Base-by-base conservation (phyloP, 2,888 invertebrate genomes). In the Cataglyphis albicans region DNA sequence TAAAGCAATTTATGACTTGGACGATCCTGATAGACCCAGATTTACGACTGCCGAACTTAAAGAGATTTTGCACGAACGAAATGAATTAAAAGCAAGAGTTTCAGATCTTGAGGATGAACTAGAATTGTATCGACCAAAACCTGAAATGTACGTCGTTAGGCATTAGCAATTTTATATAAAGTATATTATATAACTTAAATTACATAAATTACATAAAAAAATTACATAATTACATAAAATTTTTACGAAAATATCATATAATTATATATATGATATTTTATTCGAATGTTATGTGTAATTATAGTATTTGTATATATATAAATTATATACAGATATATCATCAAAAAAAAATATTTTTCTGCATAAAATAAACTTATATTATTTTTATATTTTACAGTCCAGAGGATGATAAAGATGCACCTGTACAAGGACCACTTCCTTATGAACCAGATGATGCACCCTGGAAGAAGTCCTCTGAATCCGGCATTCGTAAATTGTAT, bases 391-490 rank as follows among this genome's bases (percentile, higher is more conserved):
- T 68, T 41, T 2, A 52, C 72, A 94, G 94, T 73, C 88, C 90
- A 35, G 93, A 94, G 57, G 96, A 95, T 64, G 95, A 95, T 25
- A 97, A 97, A 87, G 98, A 98, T 92, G 97, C 98, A 18, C 98
- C 98, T 1, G 99, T 99, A 0, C 99, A 99, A 95, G 99, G 99
- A 4, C 99, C 99, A 0, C 96, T 99, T 91, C 99, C 99, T 38
- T 97, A 97, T 76, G 99, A 99, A 95, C 99, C 99, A 0, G 98
- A 98, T 92, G 99, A 99, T 95, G 99, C 99, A 83, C 99, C 99
- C 0, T 98, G 98, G 98, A 98, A 98, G 94, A 97, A 96, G 92
- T 92, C 95, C 81, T 96, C 97, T 52, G 97, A 98, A 95, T 98
- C 98, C 86, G 98, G 98, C 63, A 98, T 98, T 92, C 96, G 98